Conservation (phyloP, 2,797 vertebrate genomes). For the Neopelma chrysocephalum region DNA sequence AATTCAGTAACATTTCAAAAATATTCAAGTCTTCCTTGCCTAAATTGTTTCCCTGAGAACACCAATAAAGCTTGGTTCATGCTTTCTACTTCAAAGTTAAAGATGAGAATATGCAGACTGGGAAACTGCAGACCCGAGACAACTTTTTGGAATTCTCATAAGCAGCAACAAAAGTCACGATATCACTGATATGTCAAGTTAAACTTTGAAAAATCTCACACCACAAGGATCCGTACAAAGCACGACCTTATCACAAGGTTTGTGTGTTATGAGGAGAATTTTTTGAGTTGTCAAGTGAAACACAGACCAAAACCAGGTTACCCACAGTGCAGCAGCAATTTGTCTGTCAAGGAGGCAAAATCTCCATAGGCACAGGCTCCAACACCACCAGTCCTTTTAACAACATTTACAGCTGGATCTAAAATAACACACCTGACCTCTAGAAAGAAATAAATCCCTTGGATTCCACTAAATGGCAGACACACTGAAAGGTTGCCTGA, state of each 20-base stretch:
- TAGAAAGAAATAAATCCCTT: background rate
- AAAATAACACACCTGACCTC: background rate
- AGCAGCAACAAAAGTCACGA: background rate
- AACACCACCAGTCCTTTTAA: background rate
- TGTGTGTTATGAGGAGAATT: background rate
- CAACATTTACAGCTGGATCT: background rate
- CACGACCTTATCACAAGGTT: background rate
- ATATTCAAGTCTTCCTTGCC: background rate
- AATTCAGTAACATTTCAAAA: background rate
- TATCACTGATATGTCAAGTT: background rate
- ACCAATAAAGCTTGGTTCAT: background rate
- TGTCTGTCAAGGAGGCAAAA: background rate
- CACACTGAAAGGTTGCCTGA: background rate
- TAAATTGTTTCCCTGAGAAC: background rate
- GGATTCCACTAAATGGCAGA: background rate
- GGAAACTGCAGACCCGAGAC: background rate
- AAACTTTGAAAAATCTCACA: background rate
- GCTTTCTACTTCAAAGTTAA: background rate
- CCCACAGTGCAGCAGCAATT: background rate
- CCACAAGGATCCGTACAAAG: background rate
- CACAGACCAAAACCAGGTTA: background rate
- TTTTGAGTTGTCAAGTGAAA: background rate
- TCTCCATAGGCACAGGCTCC: background rate
- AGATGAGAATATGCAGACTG: background rate
- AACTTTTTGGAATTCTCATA: background rate